Base-by-base conservation (phyloP, 2,888 invertebrate genomes). In the Andrena trimmerana region DNA sequence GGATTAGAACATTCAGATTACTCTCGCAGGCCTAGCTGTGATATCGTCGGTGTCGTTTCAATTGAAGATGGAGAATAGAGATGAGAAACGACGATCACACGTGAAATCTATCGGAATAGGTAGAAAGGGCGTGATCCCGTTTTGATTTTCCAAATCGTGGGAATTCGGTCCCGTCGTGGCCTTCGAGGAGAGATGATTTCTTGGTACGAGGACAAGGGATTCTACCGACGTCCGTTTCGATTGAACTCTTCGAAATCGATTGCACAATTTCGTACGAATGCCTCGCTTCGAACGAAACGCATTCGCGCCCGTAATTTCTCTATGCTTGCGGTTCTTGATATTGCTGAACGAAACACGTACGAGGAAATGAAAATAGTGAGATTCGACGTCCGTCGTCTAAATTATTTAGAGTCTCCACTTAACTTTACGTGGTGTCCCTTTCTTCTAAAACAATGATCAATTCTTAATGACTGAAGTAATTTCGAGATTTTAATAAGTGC, bases 161-260 rank as follows among this genome's bases (percentile, higher is more conserved):
- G 77, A 59, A 70, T 81, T 83, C 73, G 81, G 81, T 77, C 77
- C 82, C 80, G 68, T 81, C 76, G 65, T 71, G 75, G 71, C 60
- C 72, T 71, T 68, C 54, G 13, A 74, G 52, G 29, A 69, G 50
- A 75, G 48, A 57, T 52, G 20, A 57, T 71, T 62, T 29, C 52
- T 31, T 36, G 0, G 33, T 42, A 16, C 63, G 70, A 82, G 75
- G 62, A 50, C 59, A 65, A 69, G 52, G 65, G 72, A 72, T 65
- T 57, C 20, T 42, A 60, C 33, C 36, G 52, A 59, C 42, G 50
- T 81, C 67, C 20, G 4, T 59, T 57, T 16, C 57, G 52, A 52
- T 54, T 31, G 69, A 66, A 60, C 36, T 20, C 42, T 69, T 54
- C 42, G 10, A 42, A 57, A 27, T 66, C 54, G 66, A 62, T 27